Base-by-base conservation (phyloP, 2,797 vertebrate genomes). In the Rhynchotus rufescens region DNA sequence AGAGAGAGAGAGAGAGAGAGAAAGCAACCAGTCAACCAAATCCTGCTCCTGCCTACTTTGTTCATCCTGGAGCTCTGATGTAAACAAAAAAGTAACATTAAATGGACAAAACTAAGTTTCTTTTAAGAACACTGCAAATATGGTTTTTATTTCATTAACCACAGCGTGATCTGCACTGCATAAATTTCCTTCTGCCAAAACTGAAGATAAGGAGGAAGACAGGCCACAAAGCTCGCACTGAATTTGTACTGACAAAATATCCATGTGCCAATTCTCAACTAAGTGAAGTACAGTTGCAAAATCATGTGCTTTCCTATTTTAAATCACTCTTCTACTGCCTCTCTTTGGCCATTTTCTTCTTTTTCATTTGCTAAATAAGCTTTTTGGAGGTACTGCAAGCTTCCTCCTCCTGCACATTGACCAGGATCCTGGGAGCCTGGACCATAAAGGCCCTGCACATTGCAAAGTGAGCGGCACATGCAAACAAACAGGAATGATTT, bases 131-230 rank as follows among this genome's bases (percentile, higher is more conserved):
- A 28, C 62, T 80, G 21, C 62, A 54, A 83, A 44, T 14, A 78
- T 30, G 0, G 12, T 13, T 71, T 21, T 23, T 73, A 80, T 66
- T 85, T 78, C 10, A 84, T 75, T 75, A 86, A 78, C 49, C 60
- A 47, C 44, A 80, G 75, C 0, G 2, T 34, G 38, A 82, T 40
- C 51, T 66, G 26, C 28, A 80, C 56, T 17, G 57, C 64, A 26
- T 19, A 77, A 82, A 93, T n/a, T 21, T 28, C 52, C 84, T 20
- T 52, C 45, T 80, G 69, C 4, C 81, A 91, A 79, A 86, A 84
- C 28, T 40, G 15, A 91, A 26, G 45, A 67, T 1, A 3, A 42
- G 15, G 36, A 93, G 89, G 52, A 75, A 59, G 51, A 68, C 28
- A 89, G 40, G 25, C 36, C 74, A 87, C 52, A 32, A 86, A 0